These are phyloP conservation scores for Trachymyrmex cornetzi DNA, from an alignment of 1,140 invertebrate genomes.

Conservation along the genomic window DNA sequence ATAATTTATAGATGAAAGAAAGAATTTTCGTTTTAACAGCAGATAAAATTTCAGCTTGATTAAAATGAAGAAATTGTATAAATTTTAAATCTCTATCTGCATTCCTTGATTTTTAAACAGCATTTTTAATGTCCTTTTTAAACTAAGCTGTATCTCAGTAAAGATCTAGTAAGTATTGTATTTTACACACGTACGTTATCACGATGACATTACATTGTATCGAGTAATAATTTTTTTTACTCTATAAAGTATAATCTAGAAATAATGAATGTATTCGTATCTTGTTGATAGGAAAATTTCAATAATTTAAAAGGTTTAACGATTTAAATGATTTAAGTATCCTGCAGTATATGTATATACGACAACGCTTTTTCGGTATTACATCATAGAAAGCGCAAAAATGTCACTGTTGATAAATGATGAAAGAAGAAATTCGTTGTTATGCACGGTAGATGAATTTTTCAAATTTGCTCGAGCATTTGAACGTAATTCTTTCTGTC, in stretches of 20 bases:
- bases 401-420: not conserved
- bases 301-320: not conserved
- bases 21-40: not conserved
- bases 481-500: not conserved
- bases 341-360: not conserved
- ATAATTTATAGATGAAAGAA: constrained; percentile 13
- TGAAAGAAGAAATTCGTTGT: not conserved
- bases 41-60: not conserved
- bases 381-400: not conserved
- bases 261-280: not conserved
- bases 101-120: not conserved
- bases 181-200: not conserved
- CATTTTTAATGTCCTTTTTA: not conserved
- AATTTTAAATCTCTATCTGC: not conserved
- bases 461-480: not conserved
- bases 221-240: not conserved
- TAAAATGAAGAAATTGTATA: not conserved
- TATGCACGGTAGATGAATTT: not conserved
- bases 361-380: not conserved
- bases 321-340: not conserved
- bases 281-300: not conserved
- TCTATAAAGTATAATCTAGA: not conserved
- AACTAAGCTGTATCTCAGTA: not conserved
- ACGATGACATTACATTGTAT: not conserved
- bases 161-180: not conserved